Conservation (phyloP, 2,888 invertebrate species). For the Icerya purchasi region DNA sequence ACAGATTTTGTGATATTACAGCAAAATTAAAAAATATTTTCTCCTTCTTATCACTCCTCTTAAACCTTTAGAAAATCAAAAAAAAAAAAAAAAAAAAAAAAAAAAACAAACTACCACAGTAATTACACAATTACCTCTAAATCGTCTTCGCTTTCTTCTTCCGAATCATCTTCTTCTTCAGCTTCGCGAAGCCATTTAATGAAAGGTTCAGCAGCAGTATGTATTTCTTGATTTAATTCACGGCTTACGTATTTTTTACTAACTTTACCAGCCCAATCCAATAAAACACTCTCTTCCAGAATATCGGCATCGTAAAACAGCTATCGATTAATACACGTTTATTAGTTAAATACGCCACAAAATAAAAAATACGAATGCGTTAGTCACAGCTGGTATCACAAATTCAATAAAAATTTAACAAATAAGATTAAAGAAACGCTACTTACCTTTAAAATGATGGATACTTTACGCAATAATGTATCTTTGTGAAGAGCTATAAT, state of each 20-base stretch:
- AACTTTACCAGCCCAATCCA: conserved; percentile 91
- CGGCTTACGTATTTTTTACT: conserved; percentile 83
- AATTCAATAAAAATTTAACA: not conserved
- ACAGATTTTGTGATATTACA: too few species aligned
- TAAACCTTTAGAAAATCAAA: too few species aligned
- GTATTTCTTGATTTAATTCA: conserved; percentile 78
- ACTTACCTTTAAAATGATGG: conserved; percentile 57
- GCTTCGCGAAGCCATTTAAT: conserved; percentile 94
- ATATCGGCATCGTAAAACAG: conserved; percentile 86
- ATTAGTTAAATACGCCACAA: too few species aligned
- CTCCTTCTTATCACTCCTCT: too few species aligned
- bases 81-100: too few species aligned
- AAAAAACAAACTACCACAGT: too few species aligned
- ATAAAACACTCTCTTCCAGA: conserved; percentile 74
- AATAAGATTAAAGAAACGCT: not conserved
- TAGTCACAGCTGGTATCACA: too few species aligned
- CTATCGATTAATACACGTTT: too few species aligned
- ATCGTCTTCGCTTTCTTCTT: conserved; percentile 45
- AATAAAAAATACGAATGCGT: conserved; percentile 6
- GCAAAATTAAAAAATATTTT: too few species aligned
- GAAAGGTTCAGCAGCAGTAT: conserved; percentile 77
- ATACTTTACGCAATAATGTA: conserved; percentile 63
- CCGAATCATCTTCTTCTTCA: conserved; percentile 75
- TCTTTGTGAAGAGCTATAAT: conserved; percentile 61
- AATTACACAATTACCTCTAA: conserved; percentile 32